phyloP scores from a whole-genome alignment of 2,888 invertebrate species.

The Heteromurus nitidus region DNA sequence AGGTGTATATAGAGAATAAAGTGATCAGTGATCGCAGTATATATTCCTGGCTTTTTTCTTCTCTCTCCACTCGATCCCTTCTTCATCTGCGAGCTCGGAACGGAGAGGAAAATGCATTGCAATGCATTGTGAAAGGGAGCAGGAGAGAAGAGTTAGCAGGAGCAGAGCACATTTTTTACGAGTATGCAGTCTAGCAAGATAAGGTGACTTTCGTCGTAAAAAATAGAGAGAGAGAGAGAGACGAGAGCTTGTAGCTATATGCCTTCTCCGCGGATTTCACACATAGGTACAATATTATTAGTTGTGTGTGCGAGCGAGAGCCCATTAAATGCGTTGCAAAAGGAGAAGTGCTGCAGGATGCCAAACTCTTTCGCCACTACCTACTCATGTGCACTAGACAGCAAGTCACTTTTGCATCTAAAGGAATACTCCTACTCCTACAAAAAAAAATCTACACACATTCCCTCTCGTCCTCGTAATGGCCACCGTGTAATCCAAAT shows the following conservation, averaged over 20 bases:
- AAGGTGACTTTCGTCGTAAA: conserved; percentile 53
- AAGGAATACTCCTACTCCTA: conserved; percentile 23
- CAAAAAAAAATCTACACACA: conserved; percentile 4
- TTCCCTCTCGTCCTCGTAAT: too few species aligned
- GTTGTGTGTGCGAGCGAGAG: background rate
- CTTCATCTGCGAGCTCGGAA: background rate
- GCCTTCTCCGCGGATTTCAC: background rate
- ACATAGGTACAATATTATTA: background rate
- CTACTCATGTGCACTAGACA: too few species aligned
- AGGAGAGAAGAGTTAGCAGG: conserved; percentile 30
- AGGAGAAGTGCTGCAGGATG: conserved; percentile 5
- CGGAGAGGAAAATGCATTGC: conserved; percentile 49
- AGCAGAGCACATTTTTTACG: conserved; percentile 43
- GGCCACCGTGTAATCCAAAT: too few species aligned
- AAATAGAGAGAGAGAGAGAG: background rate
- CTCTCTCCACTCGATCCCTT: too few species aligned
- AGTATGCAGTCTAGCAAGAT: conserved; percentile 55
- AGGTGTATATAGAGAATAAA: too few species aligned
- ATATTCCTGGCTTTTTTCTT: too few species aligned
- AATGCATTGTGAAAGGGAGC: conserved; percentile 56
- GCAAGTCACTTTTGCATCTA: conserved; percentile 20
- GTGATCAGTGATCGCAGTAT: too few species aligned
- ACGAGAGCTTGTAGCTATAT: background rate
- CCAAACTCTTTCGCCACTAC: too few species aligned
- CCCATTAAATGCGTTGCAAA: conserved; percentile 54